Evolutionary conservation across 2,888 invertebrate genomes (phyloP), one percentile per base, ranked within the genome.

Genomic region (Melieria crassipennis): DNA sequence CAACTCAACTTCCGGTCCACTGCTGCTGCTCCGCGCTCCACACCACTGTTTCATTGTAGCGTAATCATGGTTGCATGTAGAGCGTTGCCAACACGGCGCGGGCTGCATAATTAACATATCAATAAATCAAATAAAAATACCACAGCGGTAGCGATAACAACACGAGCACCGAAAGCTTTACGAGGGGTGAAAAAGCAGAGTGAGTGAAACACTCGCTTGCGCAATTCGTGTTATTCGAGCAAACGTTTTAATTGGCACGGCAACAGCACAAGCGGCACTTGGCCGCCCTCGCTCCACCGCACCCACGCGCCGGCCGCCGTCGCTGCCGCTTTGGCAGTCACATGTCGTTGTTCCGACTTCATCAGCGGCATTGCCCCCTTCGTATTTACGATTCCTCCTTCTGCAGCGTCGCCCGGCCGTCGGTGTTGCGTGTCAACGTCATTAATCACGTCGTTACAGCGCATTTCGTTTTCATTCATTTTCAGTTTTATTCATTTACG

Each of bases 391-490:
- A 46, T 5, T n/a, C n/a, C 57, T n/a, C 42, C 58, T 42, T 47
- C 42, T 45, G 57, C 16, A 48, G n/a, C 30, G 47, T 47, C n/a
- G 30, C 48, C 48, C 48, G 58, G 7, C 30, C 42, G 30, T 66
- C 48, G 48, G 11, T 43, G 58, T 73, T 68, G 71, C 73, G 71
- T 73, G 73, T 74, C 69, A 71, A 60, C 61, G 58, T 67, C 68
- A 74, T 71, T 74, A 74, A 74, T 80, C 71, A 74, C 66, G 55
- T 63, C 73, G 67, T 58, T 64, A 56, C 70, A 58, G 67, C 64
- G 60, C 68, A 68, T 60, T 65, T 71, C 62, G 56, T 56, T 66
- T 63, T 10, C 62, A 11, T 48, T 47, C 11, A 30, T 30, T 30
- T 30, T 30, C 30, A 3, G 30, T 30, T 30, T 30, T 30, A 30